Conservation (phyloP, 1,140 invertebrate species). For the Scaptomyza graminum region DNA sequence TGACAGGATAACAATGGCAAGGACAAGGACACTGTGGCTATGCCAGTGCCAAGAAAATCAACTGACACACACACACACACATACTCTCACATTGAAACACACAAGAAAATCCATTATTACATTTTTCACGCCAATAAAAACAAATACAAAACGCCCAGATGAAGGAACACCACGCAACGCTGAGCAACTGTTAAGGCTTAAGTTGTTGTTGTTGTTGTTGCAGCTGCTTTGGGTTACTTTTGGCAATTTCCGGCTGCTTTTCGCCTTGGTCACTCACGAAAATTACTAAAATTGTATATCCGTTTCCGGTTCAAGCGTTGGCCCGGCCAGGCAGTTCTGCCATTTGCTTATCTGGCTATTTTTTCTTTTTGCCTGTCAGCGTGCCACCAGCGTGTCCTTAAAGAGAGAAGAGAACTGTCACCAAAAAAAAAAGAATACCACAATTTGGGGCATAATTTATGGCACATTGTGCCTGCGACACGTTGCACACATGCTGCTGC, state of each 20-base stretch:
- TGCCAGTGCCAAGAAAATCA: constrained; percentile 15
- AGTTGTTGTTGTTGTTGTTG: constrained; percentile 14
- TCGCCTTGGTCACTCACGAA: constrained; percentile 67
- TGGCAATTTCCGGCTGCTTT: constrained; percentile 64
- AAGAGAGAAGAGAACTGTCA: background rate
- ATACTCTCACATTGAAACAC: constrained; percentile 24
- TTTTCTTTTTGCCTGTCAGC: constrained; percentile 36
- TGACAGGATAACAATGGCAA: constrained; percentile 26
- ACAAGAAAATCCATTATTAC: constrained; percentile 67
- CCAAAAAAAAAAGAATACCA: constrained; percentile 41
- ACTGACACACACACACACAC: constrained; percentile 22
- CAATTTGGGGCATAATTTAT: constrained; percentile 59
- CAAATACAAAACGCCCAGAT: constrained; percentile 64
- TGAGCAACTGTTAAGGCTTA: constrained; percentile 58
- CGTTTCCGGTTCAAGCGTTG: constrained; percentile 69
- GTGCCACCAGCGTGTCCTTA: constrained; percentile 32
- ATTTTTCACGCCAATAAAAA: constrained; percentile 80
- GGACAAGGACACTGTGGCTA: constrained; percentile 32
- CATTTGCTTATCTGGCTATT: constrained; percentile 45
- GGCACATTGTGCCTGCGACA: constrained; percentile 61
- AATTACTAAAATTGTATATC: constrained; percentile 80
- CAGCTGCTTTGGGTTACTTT: constrained; percentile 28
- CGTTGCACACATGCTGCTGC: constrained; percentile 36
- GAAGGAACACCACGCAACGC: constrained; percentile 25
- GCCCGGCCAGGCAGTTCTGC: constrained; percentile 28